A percentile compares a stretch with the other conserved stretches of the same genome.
Conservation (phyloP, 2,113 vertebrate genomes). For the Calidris pygmaea region DNA sequence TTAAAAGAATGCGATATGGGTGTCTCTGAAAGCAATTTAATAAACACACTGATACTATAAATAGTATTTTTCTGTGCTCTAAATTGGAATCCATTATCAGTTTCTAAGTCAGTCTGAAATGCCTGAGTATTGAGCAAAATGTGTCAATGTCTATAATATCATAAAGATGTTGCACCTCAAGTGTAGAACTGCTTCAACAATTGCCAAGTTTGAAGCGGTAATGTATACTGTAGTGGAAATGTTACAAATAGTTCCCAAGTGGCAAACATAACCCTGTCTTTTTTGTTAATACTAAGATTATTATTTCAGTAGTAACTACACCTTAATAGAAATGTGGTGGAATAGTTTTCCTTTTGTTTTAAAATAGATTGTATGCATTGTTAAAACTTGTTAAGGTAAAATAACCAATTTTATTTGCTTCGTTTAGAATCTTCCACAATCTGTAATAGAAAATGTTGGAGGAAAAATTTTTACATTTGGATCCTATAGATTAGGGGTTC, state of each 20-base stretch:
- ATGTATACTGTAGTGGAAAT: neutral
- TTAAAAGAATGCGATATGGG: neutral
- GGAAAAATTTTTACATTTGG: conserved; percentile 94
- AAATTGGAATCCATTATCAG: neutral
- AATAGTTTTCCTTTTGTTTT: neutral
- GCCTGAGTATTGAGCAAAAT: neutral
- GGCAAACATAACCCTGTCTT: neutral
- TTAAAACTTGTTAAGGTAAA: neutral
- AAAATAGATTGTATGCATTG: neutral
- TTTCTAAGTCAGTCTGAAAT: neutral
- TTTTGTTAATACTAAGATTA: neutral
- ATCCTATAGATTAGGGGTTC: conserved; percentile 89
- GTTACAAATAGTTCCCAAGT: neutral
- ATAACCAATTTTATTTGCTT: conserved; percentile 39
- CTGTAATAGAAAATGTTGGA: conserved; percentile 86
- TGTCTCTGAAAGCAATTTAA: neutral
- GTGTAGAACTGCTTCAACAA: neutral
- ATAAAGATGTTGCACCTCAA: neutral
- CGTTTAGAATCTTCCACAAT: conserved; percentile 85
- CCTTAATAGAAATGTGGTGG: neutral
- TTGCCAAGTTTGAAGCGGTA: neutral
- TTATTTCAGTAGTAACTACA: neutral
- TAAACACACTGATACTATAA: neutral
- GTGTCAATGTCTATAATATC: neutral
- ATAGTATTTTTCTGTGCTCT: neutral